Percentiles rank a stretch among this genome's conserved stretches.
Evolutionary conservation across 1,140 invertebrate genomes (phyloP).

Genomic region (Campoletis sonorensis): DNA sequence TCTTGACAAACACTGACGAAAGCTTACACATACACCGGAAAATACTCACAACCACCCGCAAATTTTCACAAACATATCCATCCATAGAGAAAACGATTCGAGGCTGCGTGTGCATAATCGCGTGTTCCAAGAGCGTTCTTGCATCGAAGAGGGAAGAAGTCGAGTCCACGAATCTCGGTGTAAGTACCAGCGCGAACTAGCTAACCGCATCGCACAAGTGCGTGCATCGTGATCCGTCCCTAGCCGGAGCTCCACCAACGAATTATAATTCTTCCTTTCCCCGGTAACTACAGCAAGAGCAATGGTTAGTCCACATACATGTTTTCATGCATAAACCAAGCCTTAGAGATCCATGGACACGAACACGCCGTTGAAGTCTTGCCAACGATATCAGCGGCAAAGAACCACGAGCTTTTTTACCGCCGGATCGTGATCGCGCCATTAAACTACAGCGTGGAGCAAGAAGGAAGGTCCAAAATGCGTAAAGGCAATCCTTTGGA

Average conservation of each 20-base stretch:
- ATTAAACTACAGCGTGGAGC: not conserved
- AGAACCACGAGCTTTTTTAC: conserved; percentile 20
- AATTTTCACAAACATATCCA: no score
- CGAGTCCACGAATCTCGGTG: conserved; percentile 29
- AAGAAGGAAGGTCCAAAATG: not conserved
- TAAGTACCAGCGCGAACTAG: conserved; percentile 16
- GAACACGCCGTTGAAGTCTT: conserved; percentile 16
- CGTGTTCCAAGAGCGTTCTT: conserved; percentile 44
- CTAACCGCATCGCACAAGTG: conserved; percentile 31
- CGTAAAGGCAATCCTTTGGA: not conserved
- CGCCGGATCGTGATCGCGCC: conserved; percentile 12
- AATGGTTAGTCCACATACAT: not conserved
- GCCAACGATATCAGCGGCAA: conserved; percentile 21
- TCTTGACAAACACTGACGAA: no score
- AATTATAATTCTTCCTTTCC: conserved; percentile 34
- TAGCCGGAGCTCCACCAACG: not conserved
- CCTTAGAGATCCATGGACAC: conserved; percentile 16
- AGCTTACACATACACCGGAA: no score
- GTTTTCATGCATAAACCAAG: not conserved
- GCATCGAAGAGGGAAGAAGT: not conserved
- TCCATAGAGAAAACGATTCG: not conserved
- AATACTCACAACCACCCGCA: no score
- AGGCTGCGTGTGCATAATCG: conserved; percentile 49
- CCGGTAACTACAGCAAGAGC: not conserved
- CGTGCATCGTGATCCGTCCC: conserved; percentile 28